Conservation (phyloP, 2,113 vertebrate genomes). For the Sarotherodon lohbergeri region DNA sequence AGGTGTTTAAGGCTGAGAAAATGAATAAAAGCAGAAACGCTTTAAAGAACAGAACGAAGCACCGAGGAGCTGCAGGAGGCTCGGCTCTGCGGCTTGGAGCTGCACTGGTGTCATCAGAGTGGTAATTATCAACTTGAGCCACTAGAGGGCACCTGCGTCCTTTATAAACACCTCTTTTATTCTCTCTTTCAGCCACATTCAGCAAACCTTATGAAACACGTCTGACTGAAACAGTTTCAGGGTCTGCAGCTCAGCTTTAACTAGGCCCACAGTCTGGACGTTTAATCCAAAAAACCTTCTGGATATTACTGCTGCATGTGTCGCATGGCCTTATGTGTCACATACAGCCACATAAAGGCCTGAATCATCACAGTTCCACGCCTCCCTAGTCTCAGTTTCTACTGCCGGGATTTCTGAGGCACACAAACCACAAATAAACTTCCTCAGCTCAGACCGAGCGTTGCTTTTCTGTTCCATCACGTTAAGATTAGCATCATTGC, state of each 20-base stretch:
- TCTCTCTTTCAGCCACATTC: background rate
- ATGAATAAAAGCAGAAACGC: background rate
- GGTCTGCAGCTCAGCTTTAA: background rate
- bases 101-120: background rate
- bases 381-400: no score
- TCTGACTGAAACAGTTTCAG: background rate
- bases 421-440: background rate
- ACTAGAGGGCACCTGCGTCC: conserved; percentile 12
- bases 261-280: accelerated
- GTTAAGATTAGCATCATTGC: background rate
- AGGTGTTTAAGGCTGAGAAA: background rate
- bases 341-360: accelerated
- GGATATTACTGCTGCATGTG: background rate
- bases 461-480: background rate
- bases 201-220: background rate
- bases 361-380: background rate
- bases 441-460: accelerated
- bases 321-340: background rate
- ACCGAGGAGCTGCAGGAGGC: background rate
- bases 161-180: background rate
- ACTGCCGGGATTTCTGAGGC: background rate
- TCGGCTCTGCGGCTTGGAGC: background rate
- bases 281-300: background rate
- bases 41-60: background rate
- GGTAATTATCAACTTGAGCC: background rate